phyloP scores from a whole-genome alignment of 53 echinoderm and acorn worm genomes.

The Holothuria scabra region DNA sequence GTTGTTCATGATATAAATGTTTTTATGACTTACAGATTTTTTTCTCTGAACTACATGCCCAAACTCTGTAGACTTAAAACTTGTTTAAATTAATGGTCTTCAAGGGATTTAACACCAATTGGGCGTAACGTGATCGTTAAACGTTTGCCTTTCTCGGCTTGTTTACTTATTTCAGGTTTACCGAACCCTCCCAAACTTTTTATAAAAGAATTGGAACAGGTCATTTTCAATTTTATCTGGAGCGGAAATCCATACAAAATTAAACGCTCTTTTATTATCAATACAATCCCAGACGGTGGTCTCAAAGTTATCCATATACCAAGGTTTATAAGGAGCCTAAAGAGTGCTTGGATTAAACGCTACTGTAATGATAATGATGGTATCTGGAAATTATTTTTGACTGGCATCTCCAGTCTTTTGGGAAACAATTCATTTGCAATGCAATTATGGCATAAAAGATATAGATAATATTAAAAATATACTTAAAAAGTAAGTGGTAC shows the following conservation, averaged over 20 bases:
- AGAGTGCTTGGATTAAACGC: not conserved
- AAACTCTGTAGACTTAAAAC: too few relatives aligned
- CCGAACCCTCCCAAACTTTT: not conserved
- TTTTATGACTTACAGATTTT: too few relatives aligned
- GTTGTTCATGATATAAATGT: too few relatives aligned
- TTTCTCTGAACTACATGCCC: too few relatives aligned
- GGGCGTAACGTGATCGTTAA: not conserved
- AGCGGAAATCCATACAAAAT: not conserved
- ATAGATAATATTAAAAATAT: not conserved
- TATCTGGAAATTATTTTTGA: slow-evolving; percentile 3
- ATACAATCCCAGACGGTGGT: not conserved
- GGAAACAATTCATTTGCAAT: slow-evolving; percentile 4
- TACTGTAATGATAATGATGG: not conserved
- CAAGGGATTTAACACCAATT: not conserved
- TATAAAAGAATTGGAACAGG: not conserved
- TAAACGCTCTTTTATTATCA: not conserved
- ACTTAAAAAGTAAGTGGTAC: not conserved
- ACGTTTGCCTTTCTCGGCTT: not conserved
- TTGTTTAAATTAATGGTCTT: too few relatives aligned
- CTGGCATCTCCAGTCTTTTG: not conserved
- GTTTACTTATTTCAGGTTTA: not conserved
- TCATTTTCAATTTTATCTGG: slow-evolving; percentile 2
- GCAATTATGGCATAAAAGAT: not conserved
- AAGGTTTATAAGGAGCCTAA: slow-evolving; percentile 13
- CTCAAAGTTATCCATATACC: not conserved